Percentiles rank a stretch among this genome's conserved stretches.
Conservation (phyloP, 2,113 vertebrate genomes). For the Syngnathoides biaculeatus region DNA sequence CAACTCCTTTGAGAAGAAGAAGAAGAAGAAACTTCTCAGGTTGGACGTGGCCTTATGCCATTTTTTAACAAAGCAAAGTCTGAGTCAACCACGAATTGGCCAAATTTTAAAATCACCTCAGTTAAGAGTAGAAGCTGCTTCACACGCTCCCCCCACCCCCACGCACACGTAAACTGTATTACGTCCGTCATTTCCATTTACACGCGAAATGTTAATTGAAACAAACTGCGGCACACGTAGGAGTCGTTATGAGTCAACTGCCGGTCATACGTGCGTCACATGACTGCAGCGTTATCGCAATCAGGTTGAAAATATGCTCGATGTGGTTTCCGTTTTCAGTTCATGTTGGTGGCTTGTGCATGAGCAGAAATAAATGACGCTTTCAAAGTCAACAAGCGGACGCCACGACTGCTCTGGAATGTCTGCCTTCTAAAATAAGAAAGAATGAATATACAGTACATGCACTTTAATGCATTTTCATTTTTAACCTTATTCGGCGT, state of each 20-base stretch:
- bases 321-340: conserved; percentile 51
- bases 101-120: too few relatives aligned
- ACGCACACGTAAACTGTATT: background rate
- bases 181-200: conserved; percentile 35
- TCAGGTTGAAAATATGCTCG: conserved; percentile 41
- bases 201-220: conserved; percentile 15
- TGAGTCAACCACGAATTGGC: too few relatives aligned
- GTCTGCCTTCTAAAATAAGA: background rate
- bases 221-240: conserved; percentile 10
- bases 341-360: background rate
- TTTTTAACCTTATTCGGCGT: background rate
- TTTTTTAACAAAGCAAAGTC: too few relatives aligned
- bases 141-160: background rate
- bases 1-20: too few relatives aligned
- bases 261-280: conserved; percentile 46
- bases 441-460: background rate
- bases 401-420: background rate
- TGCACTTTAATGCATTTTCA: background rate
- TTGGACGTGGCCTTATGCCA: too few relatives aligned
- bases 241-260: conserved; percentile 37
- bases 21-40: too few relatives aligned
- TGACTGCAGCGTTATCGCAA: conserved; percentile 24
- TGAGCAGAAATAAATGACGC: background rate
- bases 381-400: background rate
- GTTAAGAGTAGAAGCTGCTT: background rate